A percentile compares a stretch with the other conserved stretches of the same genome.
Evolutionary conservation across 2,797 vertebrate genomes (phyloP).

Genomic region (Sparus aurata): DNA sequence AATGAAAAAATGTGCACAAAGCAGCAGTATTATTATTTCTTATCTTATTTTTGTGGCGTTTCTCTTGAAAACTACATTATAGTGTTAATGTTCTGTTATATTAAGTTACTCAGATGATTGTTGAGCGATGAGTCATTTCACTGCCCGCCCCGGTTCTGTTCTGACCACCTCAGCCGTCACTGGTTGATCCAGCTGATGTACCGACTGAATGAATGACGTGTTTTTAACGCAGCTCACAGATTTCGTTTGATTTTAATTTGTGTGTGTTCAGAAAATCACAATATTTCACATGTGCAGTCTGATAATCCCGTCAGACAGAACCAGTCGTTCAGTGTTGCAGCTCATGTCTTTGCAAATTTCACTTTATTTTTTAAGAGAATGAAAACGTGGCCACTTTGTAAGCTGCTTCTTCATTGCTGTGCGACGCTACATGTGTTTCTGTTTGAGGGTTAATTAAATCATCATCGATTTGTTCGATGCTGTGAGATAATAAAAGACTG

Average conservation of each 20-base stretch:
- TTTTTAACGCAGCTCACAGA: neutral
- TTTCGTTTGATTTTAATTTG: neutral
- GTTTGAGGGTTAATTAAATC: neutral
- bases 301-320: neutral
- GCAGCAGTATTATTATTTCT: too few relatives aligned
- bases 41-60: too few relatives aligned
- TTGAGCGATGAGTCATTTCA: neutral
- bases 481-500: neutral
- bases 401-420: neutral
- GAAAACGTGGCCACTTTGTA: neutral
- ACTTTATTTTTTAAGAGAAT: neutral
- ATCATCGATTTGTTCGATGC: neutral
- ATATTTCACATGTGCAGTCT: neutral
- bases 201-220: neutral
- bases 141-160: too few relatives aligned
- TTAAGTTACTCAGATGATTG: too few relatives aligned
- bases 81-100: too few relatives aligned
- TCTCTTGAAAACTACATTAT: too few relatives aligned
- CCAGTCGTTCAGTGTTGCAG: neutral
- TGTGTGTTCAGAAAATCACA: neutral
- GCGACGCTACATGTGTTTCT: neutral
- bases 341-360: neutral
- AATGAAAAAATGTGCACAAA: too few relatives aligned
- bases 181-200: neutral
- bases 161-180: constrained; percentile 1